Evolutionary conservation across 2,113 vertebrate genomes (phyloP).

Genomic region (Octodon degus): DNA sequence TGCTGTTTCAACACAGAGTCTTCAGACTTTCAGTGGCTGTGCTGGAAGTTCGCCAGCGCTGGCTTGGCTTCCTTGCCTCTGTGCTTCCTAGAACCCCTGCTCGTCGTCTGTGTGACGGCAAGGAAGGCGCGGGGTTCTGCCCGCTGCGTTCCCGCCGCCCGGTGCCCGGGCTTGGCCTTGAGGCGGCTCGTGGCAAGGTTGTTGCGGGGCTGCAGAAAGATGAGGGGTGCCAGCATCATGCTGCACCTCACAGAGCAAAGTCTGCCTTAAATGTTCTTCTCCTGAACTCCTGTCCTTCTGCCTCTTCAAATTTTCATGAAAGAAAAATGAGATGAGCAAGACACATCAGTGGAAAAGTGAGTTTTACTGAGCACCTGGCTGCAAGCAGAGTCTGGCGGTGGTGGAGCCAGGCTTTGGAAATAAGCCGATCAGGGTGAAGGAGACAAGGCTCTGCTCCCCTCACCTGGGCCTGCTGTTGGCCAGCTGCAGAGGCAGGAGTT

Average conservation of each 20-base stretch:
- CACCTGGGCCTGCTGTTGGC: background rate
- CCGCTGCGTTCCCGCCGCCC: background rate
- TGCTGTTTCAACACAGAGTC: background rate
- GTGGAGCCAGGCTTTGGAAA: slow-evolving; percentile 61
- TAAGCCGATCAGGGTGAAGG: slow-evolving; percentile 6
- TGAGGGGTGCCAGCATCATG: background rate
- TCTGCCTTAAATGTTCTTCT: background rate
- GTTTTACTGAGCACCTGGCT: background rate
- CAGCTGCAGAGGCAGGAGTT: background rate
- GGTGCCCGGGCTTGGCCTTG: background rate
- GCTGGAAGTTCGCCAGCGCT: background rate
- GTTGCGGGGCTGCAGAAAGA: rapidly evolving
- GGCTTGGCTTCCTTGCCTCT: background rate
- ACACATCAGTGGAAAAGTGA: slow-evolving; percentile 3
- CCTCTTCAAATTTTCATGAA: background rate
- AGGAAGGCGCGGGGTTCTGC: background rate
- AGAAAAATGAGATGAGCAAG: background rate
- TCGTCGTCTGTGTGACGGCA: background rate
- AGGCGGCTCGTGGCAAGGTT: background rate
- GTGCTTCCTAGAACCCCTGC: background rate
- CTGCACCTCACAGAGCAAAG: background rate
- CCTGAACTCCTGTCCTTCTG: background rate
- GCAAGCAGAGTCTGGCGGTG: slow-evolving; percentile 44
- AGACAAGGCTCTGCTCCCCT: background rate
- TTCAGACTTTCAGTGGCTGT: background rate